Evolutionary conservation across 2,888 invertebrate species (phyloP).

Genomic region (Drosophila meridiana): DNA sequence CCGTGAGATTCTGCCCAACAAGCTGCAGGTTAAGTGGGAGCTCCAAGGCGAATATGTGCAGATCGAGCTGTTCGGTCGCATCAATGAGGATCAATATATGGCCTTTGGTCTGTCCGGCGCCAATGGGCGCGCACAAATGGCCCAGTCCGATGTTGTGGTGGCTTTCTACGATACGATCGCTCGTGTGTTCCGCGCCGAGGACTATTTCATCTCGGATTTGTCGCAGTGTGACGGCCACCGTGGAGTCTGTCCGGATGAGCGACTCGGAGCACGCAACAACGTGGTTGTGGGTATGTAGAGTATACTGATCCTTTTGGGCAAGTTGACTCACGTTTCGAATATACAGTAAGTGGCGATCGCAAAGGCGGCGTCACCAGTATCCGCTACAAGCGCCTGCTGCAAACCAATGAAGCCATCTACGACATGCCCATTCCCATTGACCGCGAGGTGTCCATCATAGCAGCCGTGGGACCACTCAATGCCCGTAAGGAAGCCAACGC

Average conservation of each 20-base stretch:
- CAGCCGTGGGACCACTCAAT: constrained; percentile 94
- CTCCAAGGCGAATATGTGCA: constrained; percentile 91
- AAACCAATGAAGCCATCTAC: constrained; percentile 90
- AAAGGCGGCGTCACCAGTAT: constrained; percentile 93
- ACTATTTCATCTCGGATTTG: constrained; percentile 93
- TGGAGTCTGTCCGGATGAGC: constrained; percentile 94
- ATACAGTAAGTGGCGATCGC: constrained; percentile 89
- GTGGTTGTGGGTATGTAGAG: constrained; percentile 87
- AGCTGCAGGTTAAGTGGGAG: constrained; percentile 95
- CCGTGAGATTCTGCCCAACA: constrained; percentile 92
- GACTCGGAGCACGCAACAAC: constrained; percentile 92
- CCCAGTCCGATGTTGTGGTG: constrained; percentile 93
- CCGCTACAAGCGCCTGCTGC: constrained; percentile 91
- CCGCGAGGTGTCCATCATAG: constrained; percentile 91
- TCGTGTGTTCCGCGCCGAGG: constrained; percentile 90
- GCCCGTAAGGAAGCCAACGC: constrained; percentile 92
- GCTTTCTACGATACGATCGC: constrained; percentile 89
- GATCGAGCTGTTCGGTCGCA: constrained; percentile 91
- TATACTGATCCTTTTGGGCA: no score
- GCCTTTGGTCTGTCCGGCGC: constrained; percentile 94
- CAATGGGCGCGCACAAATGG: constrained; percentile 90
- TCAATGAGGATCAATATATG: constrained; percentile 94
- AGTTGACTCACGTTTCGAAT: background rate
- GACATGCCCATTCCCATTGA: constrained; percentile 90
- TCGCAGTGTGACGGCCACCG: constrained; percentile 93